Conservation (phyloP, 2,888 invertebrate species). For the Desoria tigrina region DNA sequence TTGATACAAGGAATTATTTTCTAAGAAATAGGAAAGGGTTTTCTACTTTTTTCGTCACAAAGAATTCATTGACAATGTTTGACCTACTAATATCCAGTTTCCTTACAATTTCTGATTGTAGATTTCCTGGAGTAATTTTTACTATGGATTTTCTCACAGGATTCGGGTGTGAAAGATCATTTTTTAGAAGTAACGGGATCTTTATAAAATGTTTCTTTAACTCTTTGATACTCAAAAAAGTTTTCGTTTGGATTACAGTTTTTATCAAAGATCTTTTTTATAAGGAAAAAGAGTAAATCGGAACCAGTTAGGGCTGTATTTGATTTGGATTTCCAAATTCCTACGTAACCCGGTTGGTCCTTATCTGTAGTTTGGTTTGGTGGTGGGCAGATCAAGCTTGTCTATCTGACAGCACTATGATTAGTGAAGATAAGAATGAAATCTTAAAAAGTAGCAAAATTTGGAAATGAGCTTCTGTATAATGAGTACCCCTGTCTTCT, state of each 20-base stretch:
- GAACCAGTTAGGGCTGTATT: too few relatives aligned
- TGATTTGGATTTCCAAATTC: too few relatives aligned
- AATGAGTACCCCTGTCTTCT: slow-evolving; percentile 21
- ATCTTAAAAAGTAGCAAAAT: slow-evolving; percentile 11
- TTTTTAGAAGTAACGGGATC: not conserved
- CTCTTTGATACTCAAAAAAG: too few relatives aligned
- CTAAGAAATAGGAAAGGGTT: slow-evolving; percentile 16
- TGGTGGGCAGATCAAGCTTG: slow-evolving; percentile 14
- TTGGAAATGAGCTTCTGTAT: slow-evolving; percentile 19
- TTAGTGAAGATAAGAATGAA: slow-evolving; percentile 17
- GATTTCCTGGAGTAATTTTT: too few relatives aligned
- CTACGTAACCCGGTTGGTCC: too few relatives aligned
- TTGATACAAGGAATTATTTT: too few relatives aligned
- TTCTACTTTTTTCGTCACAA: not conserved
- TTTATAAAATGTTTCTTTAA: not conserved
- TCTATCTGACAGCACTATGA: slow-evolving; percentile 9
- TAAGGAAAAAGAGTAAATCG: too few relatives aligned
- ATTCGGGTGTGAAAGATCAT: too few relatives aligned
- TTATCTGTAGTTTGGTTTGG: not conserved
- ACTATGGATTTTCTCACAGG: too few relatives aligned
- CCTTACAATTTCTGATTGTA: not conserved
- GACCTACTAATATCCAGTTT: slow-evolving; percentile 19
- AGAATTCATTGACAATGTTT: not conserved
- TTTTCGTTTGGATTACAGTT: too few relatives aligned
- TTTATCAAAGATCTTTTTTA: too few relatives aligned